Evolutionary conservation across 2,797 vertebrate species (phyloP).

Genomic region (Loriculus beryllinus): DNA sequence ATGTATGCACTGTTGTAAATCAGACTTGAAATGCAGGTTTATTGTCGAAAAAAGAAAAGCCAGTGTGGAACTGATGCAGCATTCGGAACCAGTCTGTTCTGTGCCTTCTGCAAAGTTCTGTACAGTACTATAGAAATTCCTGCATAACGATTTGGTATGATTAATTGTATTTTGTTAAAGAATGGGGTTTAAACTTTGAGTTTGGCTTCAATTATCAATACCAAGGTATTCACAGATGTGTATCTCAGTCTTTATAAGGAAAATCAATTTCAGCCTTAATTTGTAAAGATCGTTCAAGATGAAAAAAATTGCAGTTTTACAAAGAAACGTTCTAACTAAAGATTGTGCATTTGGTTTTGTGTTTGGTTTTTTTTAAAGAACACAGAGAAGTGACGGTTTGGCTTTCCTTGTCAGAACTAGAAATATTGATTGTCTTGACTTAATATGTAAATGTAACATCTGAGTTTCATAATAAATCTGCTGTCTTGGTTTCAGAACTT

Average conservation of each 20-base stretch:
- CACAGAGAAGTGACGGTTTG: neutral
- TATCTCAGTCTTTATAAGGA: neutral
- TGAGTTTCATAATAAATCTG: neutral
- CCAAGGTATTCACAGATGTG: neutral
- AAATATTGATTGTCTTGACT: neutral
- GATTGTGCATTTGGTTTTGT: neutral
- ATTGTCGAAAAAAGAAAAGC: neutral
- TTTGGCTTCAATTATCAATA: conserved; percentile 9
- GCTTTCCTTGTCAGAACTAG: neutral
- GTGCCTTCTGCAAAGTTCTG: neutral
- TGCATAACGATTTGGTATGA: neutral
- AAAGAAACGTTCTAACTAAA: neutral
- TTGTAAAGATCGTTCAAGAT: neutral
- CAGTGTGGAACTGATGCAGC: neutral
- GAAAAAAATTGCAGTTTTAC: neutral
- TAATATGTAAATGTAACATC: neutral
- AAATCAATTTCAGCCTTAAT: neutral
- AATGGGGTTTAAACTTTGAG: conserved; percentile 20
- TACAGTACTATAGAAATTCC: neutral
- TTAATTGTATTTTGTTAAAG: conserved; percentile 25
- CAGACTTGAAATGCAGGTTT: conserved; percentile 22
- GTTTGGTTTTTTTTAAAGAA: neutral
- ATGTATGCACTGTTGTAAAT: neutral
- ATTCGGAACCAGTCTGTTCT: neutral
- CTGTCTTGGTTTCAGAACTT: neutral